Percentiles rank a stretch among this genome's conserved stretches.
These are phyloP conservation scores for Osmerus mordax DNA, from an alignment of 2,113 vertebrate species.

Conservation along the genomic window DNA sequence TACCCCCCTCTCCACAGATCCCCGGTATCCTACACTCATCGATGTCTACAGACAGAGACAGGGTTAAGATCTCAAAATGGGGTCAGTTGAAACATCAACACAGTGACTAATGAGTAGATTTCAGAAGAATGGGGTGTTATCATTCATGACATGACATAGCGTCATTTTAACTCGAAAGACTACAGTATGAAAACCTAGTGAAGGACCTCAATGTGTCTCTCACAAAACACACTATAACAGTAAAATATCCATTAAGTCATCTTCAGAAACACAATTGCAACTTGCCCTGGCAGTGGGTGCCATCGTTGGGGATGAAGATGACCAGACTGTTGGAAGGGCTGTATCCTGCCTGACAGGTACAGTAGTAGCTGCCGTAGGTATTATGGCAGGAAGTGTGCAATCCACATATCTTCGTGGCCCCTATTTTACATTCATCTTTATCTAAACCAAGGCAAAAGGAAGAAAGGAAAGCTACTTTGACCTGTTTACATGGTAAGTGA, in stretches of 20 bases:
- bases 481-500: too few species aligned
- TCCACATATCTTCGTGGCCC: slow-evolving; percentile 83
- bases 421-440: slow-evolving; percentile 90
- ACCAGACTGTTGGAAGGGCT: slow-evolving; percentile 83
- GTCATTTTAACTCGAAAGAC: too few species aligned
- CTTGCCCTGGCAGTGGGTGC: slow-evolving; percentile 87
- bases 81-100: not conserved
- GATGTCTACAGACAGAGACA: slow-evolving; percentile 68
- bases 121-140: too few species aligned
- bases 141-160: too few species aligned
- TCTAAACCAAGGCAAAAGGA: slow-evolving; percentile 63
- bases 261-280: not conserved
- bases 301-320: slow-evolving; percentile 92
- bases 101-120: too few species aligned
- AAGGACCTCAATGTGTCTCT: too few species aligned
- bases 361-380: slow-evolving; percentile 89
- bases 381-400: slow-evolving; percentile 86
- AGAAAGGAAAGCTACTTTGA: too few species aligned
- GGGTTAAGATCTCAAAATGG: not conserved
- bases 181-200: too few species aligned
- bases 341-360: slow-evolving; percentile 84
- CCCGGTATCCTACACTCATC: slow-evolving; percentile 78
- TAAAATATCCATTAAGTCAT: not conserved
- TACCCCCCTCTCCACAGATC: slow-evolving; percentile 76
- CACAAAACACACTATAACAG: too few species aligned